Conservation (phyloP, 2,797 vertebrate genomes). For the Microcaecilia unicolor region DNA sequence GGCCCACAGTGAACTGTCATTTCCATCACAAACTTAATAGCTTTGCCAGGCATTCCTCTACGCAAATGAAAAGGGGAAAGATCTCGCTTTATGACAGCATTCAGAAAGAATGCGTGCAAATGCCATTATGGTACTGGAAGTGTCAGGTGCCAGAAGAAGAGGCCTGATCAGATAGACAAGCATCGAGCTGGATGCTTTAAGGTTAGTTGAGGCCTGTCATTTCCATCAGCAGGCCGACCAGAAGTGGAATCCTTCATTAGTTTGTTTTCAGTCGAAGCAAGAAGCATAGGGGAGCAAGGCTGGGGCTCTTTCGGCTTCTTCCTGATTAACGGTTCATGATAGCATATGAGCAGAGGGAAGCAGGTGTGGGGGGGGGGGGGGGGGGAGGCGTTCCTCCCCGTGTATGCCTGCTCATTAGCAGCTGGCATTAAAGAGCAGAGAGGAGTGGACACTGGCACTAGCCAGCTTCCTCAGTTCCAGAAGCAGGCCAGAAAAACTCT, state of each 20-base stretch:
- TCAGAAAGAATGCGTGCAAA: conserved; percentile 57
- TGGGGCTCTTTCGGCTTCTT: conserved; percentile 68
- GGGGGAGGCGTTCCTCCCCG: conserved; percentile 35
- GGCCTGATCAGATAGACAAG: conserved; percentile 65
- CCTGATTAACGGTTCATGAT: conserved; percentile 90
- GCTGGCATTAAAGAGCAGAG: conserved; percentile 77
- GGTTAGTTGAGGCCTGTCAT: conserved; percentile 72
- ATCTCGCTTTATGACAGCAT: conserved; percentile 60
- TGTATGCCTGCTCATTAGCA: conserved; percentile 78
- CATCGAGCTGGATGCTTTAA: conserved; percentile 55
- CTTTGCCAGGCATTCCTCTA: conserved; percentile 61
- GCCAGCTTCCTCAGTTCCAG: conserved; percentile 63
- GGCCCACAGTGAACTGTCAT: conserved; percentile 63
- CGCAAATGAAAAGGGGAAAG: conserved; percentile 60
- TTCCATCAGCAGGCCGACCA: conserved; percentile 62
- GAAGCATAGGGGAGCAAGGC: conserved; percentile 50
- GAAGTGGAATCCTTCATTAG: conserved; percentile 68
- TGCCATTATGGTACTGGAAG: conserved; percentile 64
- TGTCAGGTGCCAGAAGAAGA: conserved; percentile 64
- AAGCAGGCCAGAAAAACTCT: conserved; percentile 73
- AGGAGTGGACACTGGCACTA: conserved; percentile 83
- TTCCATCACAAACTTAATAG: conserved; percentile 66
- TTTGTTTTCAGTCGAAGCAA: conserved; percentile 54
- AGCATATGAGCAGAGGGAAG: conserved; percentile 66
- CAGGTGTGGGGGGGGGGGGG: conserved; percentile 26